phyloP scores from a whole-genome alignment of 2,888 invertebrate genomes.

The Ramazzottius varieornatus region DNA sequence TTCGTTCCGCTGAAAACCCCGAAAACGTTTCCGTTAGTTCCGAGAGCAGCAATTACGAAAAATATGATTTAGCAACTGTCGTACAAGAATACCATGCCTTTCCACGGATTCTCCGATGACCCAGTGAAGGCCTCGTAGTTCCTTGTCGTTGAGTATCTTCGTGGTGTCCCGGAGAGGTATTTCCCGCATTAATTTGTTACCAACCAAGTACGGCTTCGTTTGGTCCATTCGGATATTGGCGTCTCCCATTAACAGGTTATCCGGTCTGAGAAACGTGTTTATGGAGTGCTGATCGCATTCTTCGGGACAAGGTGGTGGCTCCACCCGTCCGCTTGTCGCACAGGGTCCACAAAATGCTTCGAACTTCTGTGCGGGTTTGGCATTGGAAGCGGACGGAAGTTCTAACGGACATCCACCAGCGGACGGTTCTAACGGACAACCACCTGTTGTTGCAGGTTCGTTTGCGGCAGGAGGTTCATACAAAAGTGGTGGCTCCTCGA shows the following conservation, averaged over 20 bases:
- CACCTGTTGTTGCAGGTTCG: too few species aligned
- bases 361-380: too few species aligned
- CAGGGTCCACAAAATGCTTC: too few species aligned
- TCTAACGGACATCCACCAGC: too few species aligned
- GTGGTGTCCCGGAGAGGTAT: background rate
- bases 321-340: too few species aligned
- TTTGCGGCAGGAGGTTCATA: too few species aligned
- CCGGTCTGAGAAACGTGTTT: background rate
- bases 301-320: too few species aligned
- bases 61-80: too few species aligned
- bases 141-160: background rate
- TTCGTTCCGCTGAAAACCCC: background rate
- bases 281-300: background rate
- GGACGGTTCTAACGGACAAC: too few species aligned
- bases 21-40: background rate
- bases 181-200: background rate
- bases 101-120: background rate
- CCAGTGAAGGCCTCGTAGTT: background rate
- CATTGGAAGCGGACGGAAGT: too few species aligned
- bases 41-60: background rate
- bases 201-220: background rate
- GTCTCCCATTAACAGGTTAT: background rate
- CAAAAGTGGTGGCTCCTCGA: too few species aligned
- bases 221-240: background rate
- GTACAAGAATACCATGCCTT: background rate